Percentiles rank a stretch among this genome's conserved stretches.
Evolutionary conservation across 2,797 vertebrate species (phyloP).

Genomic region (Mycteria americana): DNA sequence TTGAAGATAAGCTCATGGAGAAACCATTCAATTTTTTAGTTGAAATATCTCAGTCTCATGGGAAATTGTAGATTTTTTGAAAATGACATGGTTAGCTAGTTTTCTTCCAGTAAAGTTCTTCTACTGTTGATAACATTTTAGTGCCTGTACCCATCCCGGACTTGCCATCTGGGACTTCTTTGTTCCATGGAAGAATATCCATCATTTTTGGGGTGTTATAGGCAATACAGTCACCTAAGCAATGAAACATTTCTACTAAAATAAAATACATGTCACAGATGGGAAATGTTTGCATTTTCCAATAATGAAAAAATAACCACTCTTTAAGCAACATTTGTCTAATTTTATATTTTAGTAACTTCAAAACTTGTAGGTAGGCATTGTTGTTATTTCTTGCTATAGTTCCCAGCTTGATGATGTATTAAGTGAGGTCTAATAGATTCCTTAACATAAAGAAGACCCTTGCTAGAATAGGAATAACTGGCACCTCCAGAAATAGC

Average conservation of each 20-base stretch:
- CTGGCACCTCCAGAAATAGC: background rate
- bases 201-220: background rate
- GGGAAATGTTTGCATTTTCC: background rate
- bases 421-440: background rate
- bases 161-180: background rate
- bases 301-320: background rate
- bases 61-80: background rate
- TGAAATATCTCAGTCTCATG: background rate
- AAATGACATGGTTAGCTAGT: background rate
- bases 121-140: background rate
- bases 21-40: background rate
- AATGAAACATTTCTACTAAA: background rate
- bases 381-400: background rate
- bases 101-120: background rate
- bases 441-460: background rate
- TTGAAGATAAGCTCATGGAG: background rate
- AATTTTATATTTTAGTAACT: background rate
- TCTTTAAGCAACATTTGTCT: background rate
- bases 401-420: background rate
- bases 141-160: background rate
- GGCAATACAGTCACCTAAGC: background rate
- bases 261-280: background rate
- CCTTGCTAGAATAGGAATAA: background rate
- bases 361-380: background rate
- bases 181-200: background rate